Evolutionary conservation across 2,888 invertebrate genomes (phyloP), one percentile per base, ranked within the genome.

Genomic region (Galeruca laticollis): DNA sequence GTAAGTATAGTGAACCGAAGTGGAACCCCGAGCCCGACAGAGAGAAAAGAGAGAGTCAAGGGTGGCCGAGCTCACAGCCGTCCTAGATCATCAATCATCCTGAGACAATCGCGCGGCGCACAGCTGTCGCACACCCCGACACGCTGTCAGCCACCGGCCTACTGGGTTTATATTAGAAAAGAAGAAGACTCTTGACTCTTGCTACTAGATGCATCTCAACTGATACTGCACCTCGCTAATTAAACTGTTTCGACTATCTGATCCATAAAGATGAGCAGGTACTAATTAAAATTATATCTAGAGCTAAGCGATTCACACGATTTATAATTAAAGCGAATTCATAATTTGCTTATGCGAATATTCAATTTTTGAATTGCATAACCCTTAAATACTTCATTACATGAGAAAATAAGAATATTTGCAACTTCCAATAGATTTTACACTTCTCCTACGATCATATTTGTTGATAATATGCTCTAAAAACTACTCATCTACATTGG

Each of bases 61-160:
- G 83, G 83, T 83, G 82, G 82, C 80, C 80, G 80, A 79, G 81
- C 74, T 80, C 78, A 72, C 77, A 77, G 79, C 86, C 86, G 87
- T 87, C 87, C 85, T 86, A 84, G 86, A 87, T 88, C 89, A 88
- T 89, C 89, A 88, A 89, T 89, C 89, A 89, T 88, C 81, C 85
- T 81, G 85, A 86, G 86, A 86, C 88, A 89, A 88, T 89, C 88
- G 88, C 87, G 86, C 86, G 84, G 86, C 85, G 86, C 87, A 87
- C 88, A 88, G 88, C 88, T 88, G 88, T 88, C 87, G 87, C 87
- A 86, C 86, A 82, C 82, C 81, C 82, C 82, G 73, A 74, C 75
- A 72, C 74, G 72, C 73, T 78, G 79, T 81, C 81, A 83, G 82
- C 82, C 82, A 82, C 82, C 82, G 83, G 82, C 81, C 82, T 81